Evolutionary conservation across 2,888 invertebrate genomes (phyloP), one percentile per base, ranked within the genome.

Genomic region (Ferrisia virgata): DNA sequence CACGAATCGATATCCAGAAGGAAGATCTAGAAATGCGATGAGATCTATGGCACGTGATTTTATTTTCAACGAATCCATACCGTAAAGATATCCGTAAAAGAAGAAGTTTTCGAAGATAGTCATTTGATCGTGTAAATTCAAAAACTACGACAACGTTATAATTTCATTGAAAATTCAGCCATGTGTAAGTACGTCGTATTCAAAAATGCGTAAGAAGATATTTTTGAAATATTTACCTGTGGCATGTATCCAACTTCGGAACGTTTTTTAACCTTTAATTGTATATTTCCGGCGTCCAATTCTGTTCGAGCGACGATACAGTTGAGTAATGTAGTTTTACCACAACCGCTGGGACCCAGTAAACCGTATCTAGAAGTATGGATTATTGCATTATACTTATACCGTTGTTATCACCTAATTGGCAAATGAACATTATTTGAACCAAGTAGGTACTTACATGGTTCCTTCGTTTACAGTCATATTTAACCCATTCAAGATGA

Each of bases 391-490:
- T 25, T 43, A 15, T 18, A 79, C 31, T 25, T 3, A 31, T 22
- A 31, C 43, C 36, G 80, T 43, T 18, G 15, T 18, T 36, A 11
- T 3, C 43, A 22, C 5, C 78, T 78, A 22, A 64, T 43, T 82
- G 33, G 84, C 22, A 82, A 36, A 64, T 25, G n/a, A n/a, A n/a
- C 47, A 11, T 43, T 9, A 43, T 43, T 43, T 15, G 2, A 43
- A 43, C 33, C 78, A 28, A 22, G 3, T 76, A 86, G n/a, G 86
- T 87, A 92, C 94, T 93, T 89, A 95, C 95, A 95, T 95, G 85
- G 91, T 91, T 76, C 94, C 94, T 86, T 90, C 91, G 85, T 92
- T 91, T 5, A 95, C 94, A 22, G 91, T 92, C 93, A 95, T 93
- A 87, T 93, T 91, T 85, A 94, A 89, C 86, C 92, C 90, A 86